Evolutionary conservation across 2,888 invertebrate species (phyloP).

Genomic region (Drosophila colorata): DNA sequence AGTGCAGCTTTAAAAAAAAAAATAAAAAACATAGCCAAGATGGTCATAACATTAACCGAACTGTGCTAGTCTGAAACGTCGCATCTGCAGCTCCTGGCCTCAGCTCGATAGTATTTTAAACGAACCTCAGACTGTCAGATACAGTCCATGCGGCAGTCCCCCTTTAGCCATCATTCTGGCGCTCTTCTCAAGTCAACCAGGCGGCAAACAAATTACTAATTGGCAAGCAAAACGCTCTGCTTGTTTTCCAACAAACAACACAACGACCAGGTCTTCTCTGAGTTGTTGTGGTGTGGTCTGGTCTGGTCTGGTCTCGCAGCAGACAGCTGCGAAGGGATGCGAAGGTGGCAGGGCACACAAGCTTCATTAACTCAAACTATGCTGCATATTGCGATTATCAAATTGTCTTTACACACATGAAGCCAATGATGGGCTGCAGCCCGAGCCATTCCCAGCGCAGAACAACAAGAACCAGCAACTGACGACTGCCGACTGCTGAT

Average conservation of each 20-base stretch:
- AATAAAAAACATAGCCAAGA: constrained; percentile 29
- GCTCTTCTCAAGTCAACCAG: constrained; percentile 42
- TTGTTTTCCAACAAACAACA: constrained; percentile 75
- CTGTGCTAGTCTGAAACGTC: constrained; percentile 2
- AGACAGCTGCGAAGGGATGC: constrained; percentile 14
- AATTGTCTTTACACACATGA: constrained; percentile 77
- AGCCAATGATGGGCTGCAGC: constrained; percentile 57
- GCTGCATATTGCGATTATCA: constrained; percentile 79
- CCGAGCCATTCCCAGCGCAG: background rate
- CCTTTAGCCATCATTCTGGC: background rate
- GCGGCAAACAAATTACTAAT: constrained; percentile 76
- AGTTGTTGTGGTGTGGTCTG: constrained; percentile 10
- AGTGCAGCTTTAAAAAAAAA: constrained; percentile 15
- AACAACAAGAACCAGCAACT: constrained; percentile 27
- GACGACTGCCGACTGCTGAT: constrained; percentile 51
- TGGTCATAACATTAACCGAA: constrained; percentile 7
- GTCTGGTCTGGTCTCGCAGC: constrained; percentile 23
- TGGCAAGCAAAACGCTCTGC: constrained; percentile 78
- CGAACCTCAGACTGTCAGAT: constrained; percentile 48
- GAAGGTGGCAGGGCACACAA: constrained; percentile 63
- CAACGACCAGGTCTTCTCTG: constrained; percentile 33
- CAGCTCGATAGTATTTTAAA: constrained; percentile 26
- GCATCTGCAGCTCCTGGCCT: constrained; percentile 6
- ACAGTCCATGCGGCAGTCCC: constrained; percentile 18
- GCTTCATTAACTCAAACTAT: constrained; percentile 80